Evolutionary conservation across 2,113 vertebrate genomes (phyloP).

Genomic region (Hepsetus odoe): DNA sequence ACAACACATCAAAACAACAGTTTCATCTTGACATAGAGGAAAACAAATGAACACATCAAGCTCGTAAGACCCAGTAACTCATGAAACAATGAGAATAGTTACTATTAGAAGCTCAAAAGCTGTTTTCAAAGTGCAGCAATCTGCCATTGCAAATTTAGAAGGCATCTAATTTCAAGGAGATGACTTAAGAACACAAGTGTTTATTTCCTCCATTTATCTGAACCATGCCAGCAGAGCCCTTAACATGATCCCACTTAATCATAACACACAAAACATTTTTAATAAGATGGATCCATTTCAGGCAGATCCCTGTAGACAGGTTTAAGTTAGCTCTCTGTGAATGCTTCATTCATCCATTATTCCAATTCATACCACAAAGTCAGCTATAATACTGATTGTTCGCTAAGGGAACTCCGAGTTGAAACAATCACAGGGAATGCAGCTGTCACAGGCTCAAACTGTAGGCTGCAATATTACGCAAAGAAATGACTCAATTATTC

Average conservation of each 20-base stretch:
- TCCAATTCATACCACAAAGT: constrained; percentile 33
- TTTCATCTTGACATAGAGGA: constrained; percentile 16
- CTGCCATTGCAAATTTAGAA: constrained; percentile 7
- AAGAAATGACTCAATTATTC: constrained; percentile 40
- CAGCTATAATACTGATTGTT: constrained; percentile 52
- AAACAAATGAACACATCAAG: constrained; percentile 69
- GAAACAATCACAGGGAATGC: constrained; percentile 23
- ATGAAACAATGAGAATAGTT: constrained; percentile 28
- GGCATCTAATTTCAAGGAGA: constrained; percentile 7
- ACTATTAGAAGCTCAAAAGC: constrained; percentile 9
- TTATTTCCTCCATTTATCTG: not conserved
- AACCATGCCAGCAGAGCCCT: constrained; percentile 42
- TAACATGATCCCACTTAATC: not conserved
- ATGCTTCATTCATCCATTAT: constrained; percentile 23
- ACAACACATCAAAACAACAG: constrained; percentile 55
- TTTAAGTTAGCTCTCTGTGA: constrained; percentile 26
- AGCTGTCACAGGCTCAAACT: constrained; percentile 29
- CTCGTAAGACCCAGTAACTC: constrained; percentile 64
- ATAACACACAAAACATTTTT: constrained; percentile 12
- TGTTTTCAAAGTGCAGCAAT: constrained; percentile 15
- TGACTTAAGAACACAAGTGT: constrained; percentile 11
- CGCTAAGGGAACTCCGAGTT: constrained; percentile 25
- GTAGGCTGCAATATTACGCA: constrained; percentile 22
- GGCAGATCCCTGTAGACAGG: constrained; percentile 24
- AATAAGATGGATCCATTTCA: constrained; percentile 26